Conservation (phyloP, 2,797 vertebrate species). For the Paguma larvata region DNA sequence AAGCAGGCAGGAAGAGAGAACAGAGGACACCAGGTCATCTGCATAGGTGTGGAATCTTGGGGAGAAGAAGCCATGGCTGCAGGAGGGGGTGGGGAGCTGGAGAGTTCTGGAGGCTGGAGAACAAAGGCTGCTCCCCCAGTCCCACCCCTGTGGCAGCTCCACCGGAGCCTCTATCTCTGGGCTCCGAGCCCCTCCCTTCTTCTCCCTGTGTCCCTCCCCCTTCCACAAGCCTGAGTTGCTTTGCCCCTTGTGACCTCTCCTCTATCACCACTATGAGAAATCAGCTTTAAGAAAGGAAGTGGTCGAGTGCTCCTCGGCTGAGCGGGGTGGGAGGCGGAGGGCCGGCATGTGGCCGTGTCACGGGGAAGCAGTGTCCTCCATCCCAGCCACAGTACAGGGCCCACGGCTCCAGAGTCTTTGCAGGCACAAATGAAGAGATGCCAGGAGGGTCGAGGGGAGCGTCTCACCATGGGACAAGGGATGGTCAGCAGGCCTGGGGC, state of each 20-base stretch:
- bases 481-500: conserved; percentile 87
- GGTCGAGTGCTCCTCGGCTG: background rate
- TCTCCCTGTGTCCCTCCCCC: too few species aligned
- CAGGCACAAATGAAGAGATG: background rate
- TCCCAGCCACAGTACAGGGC: background rate
- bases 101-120: background rate
- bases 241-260: background rate
- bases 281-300: background rate
- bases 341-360: background rate
- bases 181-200: rapidly evolving
- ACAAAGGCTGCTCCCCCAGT: too few species aligned
- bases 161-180: background rate
- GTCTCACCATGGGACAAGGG: conserved; percentile 91
- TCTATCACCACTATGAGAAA: background rate
- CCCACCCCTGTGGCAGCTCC: background rate
- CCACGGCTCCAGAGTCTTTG: background rate
- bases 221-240: background rate
- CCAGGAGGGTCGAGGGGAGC: rapidly evolving
- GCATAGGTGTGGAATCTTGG: background rate
- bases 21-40: background rate
- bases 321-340: too few species aligned
- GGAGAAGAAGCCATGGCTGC: background rate
- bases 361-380: background rate
- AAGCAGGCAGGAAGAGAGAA: background rate
- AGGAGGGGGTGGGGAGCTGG: background rate